Evolutionary conservation across 2,888 invertebrate genomes (phyloP).

Genomic region (Anthophora plumipes): DNA sequence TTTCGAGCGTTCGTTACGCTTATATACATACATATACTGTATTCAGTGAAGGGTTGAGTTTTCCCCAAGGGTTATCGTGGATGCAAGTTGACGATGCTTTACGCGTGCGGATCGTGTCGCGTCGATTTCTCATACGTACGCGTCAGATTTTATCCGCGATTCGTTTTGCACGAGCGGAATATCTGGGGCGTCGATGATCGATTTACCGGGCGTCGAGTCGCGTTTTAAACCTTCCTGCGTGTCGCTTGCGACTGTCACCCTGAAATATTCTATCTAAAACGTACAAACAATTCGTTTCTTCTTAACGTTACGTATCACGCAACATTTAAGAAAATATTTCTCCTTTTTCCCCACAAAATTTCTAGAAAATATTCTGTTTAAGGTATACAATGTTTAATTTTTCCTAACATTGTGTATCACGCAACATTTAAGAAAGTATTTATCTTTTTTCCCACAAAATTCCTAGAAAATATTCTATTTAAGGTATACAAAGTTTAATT

Average conservation of each 20-base stretch:
- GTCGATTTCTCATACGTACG: constrained; percentile 67
- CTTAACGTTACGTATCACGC: too few species aligned
- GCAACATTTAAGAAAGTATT: too few species aligned
- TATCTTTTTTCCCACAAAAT: too few species aligned
- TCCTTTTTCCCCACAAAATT: too few species aligned
- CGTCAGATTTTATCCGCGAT: constrained; percentile 56
- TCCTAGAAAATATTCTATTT: too few species aligned
- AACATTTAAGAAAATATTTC: too few species aligned
- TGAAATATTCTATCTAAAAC: too few species aligned
- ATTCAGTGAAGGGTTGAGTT: constrained; percentile 63
- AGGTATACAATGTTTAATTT: too few species aligned
- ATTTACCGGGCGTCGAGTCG: constrained; percentile 47
- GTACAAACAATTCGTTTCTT: too few species aligned
- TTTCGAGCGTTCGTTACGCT: constrained; percentile 47
- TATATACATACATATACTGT: constrained; percentile 40
- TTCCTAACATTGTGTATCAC: too few species aligned
- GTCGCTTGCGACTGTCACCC: background rate
- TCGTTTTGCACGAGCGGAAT: constrained; percentile 47
- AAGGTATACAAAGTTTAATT: too few species aligned
- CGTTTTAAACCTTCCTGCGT: constrained; percentile 1
- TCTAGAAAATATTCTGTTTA: too few species aligned
- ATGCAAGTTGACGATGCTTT: constrained; percentile 53
- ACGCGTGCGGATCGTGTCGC: constrained; percentile 58
- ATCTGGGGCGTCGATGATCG: constrained; percentile 49
- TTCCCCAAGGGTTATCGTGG: constrained; percentile 42